Evolutionary conservation across 2,888 invertebrate species (phyloP).

Genomic region (Drosophila quinaria): DNA sequence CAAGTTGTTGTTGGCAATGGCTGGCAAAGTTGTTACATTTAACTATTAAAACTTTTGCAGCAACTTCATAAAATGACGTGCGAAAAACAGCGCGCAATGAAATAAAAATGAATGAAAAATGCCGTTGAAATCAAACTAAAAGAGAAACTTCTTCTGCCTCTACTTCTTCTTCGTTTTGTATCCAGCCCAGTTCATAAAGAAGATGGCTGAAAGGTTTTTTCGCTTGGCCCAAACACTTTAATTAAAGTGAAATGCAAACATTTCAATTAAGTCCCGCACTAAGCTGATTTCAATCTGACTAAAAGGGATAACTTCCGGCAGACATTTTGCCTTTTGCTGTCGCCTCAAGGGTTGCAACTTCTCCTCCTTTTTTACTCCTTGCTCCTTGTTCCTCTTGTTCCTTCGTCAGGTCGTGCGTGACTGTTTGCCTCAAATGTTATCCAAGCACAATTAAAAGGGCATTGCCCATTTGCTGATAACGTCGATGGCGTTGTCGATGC

Average conservation of each 20-base stretch:
- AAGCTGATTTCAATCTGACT: slow-evolving; percentile 80
- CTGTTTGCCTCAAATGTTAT: slow-evolving; percentile 49
- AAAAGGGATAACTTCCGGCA: slow-evolving; percentile 78
- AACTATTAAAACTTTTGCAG: slow-evolving; percentile 70
- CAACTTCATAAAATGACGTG: slow-evolving; percentile 73
- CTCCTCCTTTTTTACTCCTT: slow-evolving; percentile 2
- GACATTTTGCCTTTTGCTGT: slow-evolving; percentile 56
- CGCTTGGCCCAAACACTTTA: slow-evolving; percentile 59
- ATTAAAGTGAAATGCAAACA: slow-evolving; percentile 80
- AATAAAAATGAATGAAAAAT: slow-evolving; percentile 56
- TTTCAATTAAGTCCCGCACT: slow-evolving; percentile 75
- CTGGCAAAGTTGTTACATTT: slow-evolving; percentile 57
- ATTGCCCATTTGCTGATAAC: slow-evolving; percentile 57
- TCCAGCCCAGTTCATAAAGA: background rate
- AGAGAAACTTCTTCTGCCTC: background rate
- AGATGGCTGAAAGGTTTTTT: slow-evolving; percentile 41
- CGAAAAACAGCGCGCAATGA: slow-evolving; percentile 54
- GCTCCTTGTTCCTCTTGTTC: background rate
- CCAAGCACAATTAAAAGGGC: slow-evolving; percentile 69
- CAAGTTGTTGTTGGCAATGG: slow-evolving; percentile 16
- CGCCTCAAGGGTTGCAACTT: slow-evolving; percentile 43
- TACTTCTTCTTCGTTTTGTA: too few species aligned
- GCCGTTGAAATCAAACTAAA: slow-evolving; percentile 34
- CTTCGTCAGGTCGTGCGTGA: slow-evolving; percentile 40
- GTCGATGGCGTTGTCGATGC: slow-evolving; percentile 43